Evolutionary conservation across 2,113 vertebrate species (phyloP).

Genomic region (Ranitomeya variabilis): DNA sequence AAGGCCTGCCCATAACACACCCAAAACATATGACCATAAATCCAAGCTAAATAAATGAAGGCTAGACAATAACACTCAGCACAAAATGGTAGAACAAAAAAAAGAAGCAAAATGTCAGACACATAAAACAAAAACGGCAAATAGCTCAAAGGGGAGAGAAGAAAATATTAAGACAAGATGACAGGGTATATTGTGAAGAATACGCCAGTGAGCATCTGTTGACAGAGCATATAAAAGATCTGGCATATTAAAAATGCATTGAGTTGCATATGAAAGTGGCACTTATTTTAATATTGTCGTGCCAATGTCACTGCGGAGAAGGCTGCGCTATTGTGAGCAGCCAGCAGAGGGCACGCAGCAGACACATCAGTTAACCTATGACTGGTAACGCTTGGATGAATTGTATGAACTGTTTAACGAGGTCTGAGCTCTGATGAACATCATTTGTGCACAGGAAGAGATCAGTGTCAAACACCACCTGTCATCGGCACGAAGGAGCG

Average conservation of each 20-base stretch:
- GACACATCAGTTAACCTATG: not conserved
- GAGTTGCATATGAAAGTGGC: slow-evolving; percentile 14
- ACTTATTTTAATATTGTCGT: not conserved
- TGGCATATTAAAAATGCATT: slow-evolving; percentile 21
- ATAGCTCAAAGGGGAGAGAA: not conserved
- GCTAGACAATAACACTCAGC: not conserved
- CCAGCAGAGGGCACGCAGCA: not conserved
- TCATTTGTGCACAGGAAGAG: not conserved
- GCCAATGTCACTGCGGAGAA: slow-evolving; percentile 16
- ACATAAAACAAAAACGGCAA: slow-evolving; percentile 4
- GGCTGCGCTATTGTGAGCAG: not conserved
- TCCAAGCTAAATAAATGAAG: not conserved
- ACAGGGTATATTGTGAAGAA: slow-evolving; percentile 6
- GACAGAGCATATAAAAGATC: slow-evolving; percentile 21
- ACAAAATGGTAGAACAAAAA: not conserved
- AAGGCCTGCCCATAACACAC: not conserved
- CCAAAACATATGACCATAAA: not conserved
- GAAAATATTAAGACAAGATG: slow-evolving; percentile 18
- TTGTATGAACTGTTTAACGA: not conserved
- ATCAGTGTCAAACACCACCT: not conserved
- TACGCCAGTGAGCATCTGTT: slow-evolving; percentile 9
- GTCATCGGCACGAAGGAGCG: not conserved
- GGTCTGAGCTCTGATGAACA: not conserved
- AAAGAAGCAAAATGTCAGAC: not conserved
- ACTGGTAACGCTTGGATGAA: not conserved